Conservation (phyloP, 2,888 invertebrate species). For the Aporophyla nigra region DNA sequence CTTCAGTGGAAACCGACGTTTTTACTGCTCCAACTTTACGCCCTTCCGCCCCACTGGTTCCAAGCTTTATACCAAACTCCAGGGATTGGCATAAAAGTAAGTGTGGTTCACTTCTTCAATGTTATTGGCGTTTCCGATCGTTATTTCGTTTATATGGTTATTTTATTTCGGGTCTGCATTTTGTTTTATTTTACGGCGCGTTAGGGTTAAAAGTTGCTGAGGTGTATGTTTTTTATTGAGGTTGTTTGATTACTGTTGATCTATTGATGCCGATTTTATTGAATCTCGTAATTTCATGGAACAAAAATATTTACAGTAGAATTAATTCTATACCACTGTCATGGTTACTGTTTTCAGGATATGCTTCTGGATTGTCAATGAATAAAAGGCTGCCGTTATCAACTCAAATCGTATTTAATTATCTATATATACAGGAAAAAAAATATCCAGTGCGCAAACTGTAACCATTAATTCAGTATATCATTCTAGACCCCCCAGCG, state of each 20-base stretch:
- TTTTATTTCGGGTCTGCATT: slow-evolving; percentile 58
- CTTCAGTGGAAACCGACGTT: slow-evolving; percentile 37
- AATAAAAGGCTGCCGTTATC: not conserved
- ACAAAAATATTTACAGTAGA: not conserved
- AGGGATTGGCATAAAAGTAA: slow-evolving; percentile 61
- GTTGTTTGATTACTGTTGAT: slow-evolving; percentile 24
- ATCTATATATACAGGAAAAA: too few species aligned
- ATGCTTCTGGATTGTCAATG: not conserved
- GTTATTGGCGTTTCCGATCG: slow-evolving; percentile 59
- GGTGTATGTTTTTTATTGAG: slow-evolving; percentile 44
- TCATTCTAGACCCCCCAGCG: too few species aligned
- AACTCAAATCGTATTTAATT: not conserved
- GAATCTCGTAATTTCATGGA: not conserved
- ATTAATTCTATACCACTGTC: not conserved
- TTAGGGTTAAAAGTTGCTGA: slow-evolving; percentile 46
- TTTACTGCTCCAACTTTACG: slow-evolving; percentile 52
- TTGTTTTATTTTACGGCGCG: slow-evolving; percentile 55
- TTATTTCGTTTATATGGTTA: slow-evolving; percentile 57
- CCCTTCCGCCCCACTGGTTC: slow-evolving; percentile 46
- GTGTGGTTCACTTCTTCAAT: slow-evolving; percentile 52
- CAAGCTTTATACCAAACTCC: slow-evolving; percentile 40
- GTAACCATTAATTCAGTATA: too few species aligned
- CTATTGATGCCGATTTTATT: slow-evolving; percentile 11
- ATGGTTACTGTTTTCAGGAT: not conserved
- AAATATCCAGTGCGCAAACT: too few species aligned